These are phyloP conservation scores for Melinaea menophilus DNA, from an alignment of 2,888 invertebrate species.

Conservation along the genomic window DNA sequence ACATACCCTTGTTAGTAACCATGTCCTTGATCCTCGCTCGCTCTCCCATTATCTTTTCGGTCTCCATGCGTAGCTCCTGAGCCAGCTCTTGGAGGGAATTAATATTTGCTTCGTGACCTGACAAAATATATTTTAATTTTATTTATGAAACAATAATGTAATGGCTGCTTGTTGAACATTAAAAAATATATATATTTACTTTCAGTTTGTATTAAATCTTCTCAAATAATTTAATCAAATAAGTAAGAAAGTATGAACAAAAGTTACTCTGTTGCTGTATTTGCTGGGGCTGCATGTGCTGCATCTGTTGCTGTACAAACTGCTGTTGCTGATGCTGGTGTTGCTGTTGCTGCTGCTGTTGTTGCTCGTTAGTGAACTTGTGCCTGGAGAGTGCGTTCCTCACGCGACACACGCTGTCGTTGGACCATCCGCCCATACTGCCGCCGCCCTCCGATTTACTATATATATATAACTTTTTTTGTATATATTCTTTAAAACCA, in stretches of 20 bases:
- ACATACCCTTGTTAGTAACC: slow-evolving; percentile 64
- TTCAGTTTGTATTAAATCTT: neutral
- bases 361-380: slow-evolving; percentile 71
- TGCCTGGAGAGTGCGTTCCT: slow-evolving; percentile 60
- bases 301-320: slow-evolving; percentile 32
- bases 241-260: neutral
- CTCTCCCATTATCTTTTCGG: slow-evolving; percentile 70
- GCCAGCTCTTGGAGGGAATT: slow-evolving; percentile 68
- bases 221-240: neutral
- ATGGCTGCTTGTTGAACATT: neutral
- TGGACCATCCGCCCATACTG: slow-evolving; percentile 68
- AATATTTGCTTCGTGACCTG: slow-evolving; percentile 67
- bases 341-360: slow-evolving; percentile 47
- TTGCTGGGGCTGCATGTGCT: slow-evolving; percentile 34
- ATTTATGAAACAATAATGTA: neutral
- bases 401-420: slow-evolving; percentile 68
- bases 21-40: slow-evolving; percentile 66
- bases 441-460: slow-evolving; percentile 72
- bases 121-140: too few species aligned
- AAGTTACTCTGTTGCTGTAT: slow-evolving; percentile 34
- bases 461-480: neutral
- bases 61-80: slow-evolving; percentile 68
- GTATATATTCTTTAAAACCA: neutral
- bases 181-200: neutral
- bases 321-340: slow-evolving; percentile 36